Evolutionary conservation across 2,888 invertebrate species (phyloP), one percentile per base, ranked within the genome.

Genomic region (Venusia cambrica): DNA sequence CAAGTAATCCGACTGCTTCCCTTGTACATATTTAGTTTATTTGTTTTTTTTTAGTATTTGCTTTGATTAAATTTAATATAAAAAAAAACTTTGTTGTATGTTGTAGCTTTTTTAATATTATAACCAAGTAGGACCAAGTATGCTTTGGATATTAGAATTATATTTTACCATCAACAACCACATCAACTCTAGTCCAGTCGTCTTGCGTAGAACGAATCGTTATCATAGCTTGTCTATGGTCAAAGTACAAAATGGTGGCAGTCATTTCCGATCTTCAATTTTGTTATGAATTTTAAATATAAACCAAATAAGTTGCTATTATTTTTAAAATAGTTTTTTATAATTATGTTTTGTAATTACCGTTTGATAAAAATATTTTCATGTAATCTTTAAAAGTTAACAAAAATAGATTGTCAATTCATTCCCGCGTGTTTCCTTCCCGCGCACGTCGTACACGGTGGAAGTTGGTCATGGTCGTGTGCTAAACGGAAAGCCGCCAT

Each of bases 401-500:
- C 4, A 35, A 27, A 29, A 18, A 32, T 64, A 70, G 68, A 48
- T 63, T 55, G 51, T 46, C 44, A 50, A 70, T 57, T 68, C 62
- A 73, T 61, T 69, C 66, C 87, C 85, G 89, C 90, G 89, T 89
- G 88, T 85, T 89, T 81, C 88, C 88, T 90, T 90, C 90, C 90
- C 91, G 91, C 91, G 91, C 90, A 90, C 89, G 89, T 89, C 90
- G 89, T 87, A 88, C 88, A 87, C 88, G 89, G 89, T 89, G 89
- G 90, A 89, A 90, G 89, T 90, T 89, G 90, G 90, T 88, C 89
- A 87, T 87, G 87, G 87, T 87, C 87, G 87, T 85, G 74, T 83
- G 85, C 79, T 81, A 87, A 87, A 87, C 87, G 87, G 87, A 85
- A 88, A 85, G 91, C 92, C 92, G 93, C 93, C 93, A 93, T 93